These are phyloP conservation scores for Globia sparganii DNA, from an alignment of 2,888 invertebrate genomes.

Conservation along the genomic window DNA sequence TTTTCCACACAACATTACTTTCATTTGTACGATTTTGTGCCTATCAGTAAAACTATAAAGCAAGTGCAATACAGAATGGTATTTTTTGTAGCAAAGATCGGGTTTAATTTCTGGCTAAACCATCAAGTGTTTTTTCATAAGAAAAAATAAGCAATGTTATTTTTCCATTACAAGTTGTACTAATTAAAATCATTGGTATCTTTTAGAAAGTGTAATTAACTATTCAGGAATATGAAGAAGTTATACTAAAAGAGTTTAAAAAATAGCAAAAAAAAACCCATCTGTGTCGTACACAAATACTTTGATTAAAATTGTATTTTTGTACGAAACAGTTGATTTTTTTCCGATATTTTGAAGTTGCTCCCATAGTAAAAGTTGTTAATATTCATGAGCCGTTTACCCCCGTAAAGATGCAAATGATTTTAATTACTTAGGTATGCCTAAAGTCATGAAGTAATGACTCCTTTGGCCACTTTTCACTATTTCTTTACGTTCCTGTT, in stretches of 20 bases:
- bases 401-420: not conserved
- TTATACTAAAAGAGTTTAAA: not conserved
- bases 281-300: not conserved
- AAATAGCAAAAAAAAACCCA: not conserved
- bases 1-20: not conserved
- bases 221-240: slow-evolving; percentile 2
- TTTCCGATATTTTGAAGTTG: not conserved
- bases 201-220: not conserved
- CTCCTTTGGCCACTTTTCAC: not conserved
- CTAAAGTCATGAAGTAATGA: too few relatives aligned
- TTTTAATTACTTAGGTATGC: not conserved
- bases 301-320: not conserved
- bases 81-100: not conserved
- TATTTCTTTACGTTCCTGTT: not conserved
- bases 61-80: not conserved
- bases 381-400: slow-evolving; percentile 1
- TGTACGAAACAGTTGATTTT: not conserved
- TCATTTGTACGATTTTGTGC: not conserved
- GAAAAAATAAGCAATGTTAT: too few relatives aligned
- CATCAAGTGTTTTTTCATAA: too few relatives aligned
- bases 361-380: not conserved
- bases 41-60: not conserved
- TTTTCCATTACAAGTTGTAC: not conserved
- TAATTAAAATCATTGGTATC: slow-evolving; percentile 6
- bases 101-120: too few relatives aligned